Conservation (phyloP, 2,888 invertebrate species). For the Hemistola chrysoprasaria region DNA sequence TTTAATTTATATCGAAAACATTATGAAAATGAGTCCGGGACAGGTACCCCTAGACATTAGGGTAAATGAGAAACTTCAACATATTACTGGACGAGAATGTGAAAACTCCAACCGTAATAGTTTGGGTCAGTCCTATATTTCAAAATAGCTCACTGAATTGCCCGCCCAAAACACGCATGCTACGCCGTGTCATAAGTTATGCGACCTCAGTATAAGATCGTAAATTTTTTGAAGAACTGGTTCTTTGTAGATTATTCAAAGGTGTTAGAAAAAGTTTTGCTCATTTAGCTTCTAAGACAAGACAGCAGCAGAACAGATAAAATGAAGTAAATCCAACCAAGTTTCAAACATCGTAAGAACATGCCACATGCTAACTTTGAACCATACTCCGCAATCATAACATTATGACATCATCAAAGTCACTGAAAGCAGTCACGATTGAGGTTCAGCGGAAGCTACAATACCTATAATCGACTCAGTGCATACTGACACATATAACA, state of each 20-base stretch:
- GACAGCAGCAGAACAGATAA: background rate
- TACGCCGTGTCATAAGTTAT: too few species aligned
- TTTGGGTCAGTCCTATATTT: slow-evolving; percentile 4
- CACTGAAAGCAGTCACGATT: slow-evolving; percentile 30
- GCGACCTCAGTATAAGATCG: too few species aligned
- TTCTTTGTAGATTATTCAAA: too few species aligned
- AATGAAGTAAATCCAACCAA: slow-evolving; percentile 4
- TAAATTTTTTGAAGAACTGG: too few species aligned
- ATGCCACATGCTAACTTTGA: slow-evolving; percentile 16
- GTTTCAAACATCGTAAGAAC: slow-evolving; percentile 4
- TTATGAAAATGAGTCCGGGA: background rate
- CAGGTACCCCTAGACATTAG: background rate
- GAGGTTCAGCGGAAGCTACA: slow-evolving; percentile 25
- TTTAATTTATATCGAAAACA: too few species aligned
- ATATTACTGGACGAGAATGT: slow-evolving; percentile 4
- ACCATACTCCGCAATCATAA: slow-evolving; percentile 14
- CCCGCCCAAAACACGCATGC: too few species aligned
- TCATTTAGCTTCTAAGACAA: background rate
- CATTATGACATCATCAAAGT: slow-evolving; percentile 36
- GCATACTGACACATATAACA: slow-evolving; percentile 48
- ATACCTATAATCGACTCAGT: slow-evolving; percentile 18
- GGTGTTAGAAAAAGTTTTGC: too few species aligned
- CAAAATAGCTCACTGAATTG: slow-evolving; percentile 10
- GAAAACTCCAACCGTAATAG: slow-evolving; percentile 1
- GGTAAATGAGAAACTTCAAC: slow-evolving; percentile 3